Base-by-base conservation (phyloP, 2,797 vertebrate genomes). In the Manis javanica region DNA sequence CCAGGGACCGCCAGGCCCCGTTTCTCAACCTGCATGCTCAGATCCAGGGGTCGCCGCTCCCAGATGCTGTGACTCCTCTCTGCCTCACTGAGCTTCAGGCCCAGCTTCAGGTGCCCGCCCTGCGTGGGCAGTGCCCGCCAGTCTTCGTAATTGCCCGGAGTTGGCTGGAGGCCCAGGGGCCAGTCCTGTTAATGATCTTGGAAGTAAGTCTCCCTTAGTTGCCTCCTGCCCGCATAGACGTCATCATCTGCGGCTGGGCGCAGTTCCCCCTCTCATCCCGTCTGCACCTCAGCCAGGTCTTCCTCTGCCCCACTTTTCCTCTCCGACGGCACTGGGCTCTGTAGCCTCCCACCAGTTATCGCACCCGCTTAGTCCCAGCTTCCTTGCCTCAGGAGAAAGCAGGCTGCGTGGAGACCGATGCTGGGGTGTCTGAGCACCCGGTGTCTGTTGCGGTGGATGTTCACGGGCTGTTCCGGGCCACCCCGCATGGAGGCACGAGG, bases 81-180 rank as follows among this genome's bases (percentile, higher is more conserved):
- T 49, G 74, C 86, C 63, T 66, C 87, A 31, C 77, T 57, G 34
- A 18, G 78, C 96, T 84, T 55, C 53, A 86, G 96, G 95, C 91
- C 96, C 72, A 74, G 91, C 89, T 63, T 85, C 92, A 90, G 88
- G 92, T 92, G 96, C 79, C 42, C 55, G 92, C 88, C 79, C 88
- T 97, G 96, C 90, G 97, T 97, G 87, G 97, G 97, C 93, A 96
- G 91, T 83, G 93, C 90, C 92, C 77, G 91, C 84, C 72, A 5
- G 85, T 46, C 91, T 87, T 95, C 85, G 5, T 97, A 95, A 98
- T 96, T 96, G 92, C 86, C 83, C 21, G 46, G 82, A 64, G 31
- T 91, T 97, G 97, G 97, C 96, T 46, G 49, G n/a, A 96, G 79
- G 94, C 96, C 97, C 83, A 74, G 83, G 89, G 89, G n/a, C 72